phyloP scores from a whole-genome alignment of 2,113 vertebrate species.

The Dipodomys spectabilis region DNA sequence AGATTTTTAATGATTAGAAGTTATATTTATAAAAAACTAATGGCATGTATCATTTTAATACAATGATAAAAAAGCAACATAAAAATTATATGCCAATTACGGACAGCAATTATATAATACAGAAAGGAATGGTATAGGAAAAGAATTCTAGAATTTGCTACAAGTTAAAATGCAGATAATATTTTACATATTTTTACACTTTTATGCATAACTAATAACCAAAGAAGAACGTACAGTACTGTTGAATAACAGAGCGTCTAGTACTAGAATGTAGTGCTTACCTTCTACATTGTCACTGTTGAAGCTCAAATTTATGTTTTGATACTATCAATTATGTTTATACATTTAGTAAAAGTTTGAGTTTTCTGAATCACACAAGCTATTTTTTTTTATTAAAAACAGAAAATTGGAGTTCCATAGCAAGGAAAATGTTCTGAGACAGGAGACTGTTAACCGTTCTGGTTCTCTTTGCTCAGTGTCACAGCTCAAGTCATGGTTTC shows the following conservation, averaged over 20 bases:
- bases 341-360: neutral
- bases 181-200: neutral
- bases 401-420: neutral
- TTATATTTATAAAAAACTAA: neutral
- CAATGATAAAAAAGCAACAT: neutral
- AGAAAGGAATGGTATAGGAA: neutral
- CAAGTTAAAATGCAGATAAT: neutral
- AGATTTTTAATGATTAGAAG: constrained; percentile 19
- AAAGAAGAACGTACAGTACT: too few relatives aligned
- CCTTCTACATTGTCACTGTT: neutral
- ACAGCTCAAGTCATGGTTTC: neutral
- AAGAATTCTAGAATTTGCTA: neutral
- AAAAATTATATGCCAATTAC: neutral
- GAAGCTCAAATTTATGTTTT: neutral
- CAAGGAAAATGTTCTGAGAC: neutral
- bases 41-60: neutral
- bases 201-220: neutral
- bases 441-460: neutral
- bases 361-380: constrained; percentile 1
- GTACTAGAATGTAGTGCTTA: neutral
- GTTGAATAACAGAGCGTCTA: neutral
- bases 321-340: neutral
- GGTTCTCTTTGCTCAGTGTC: neutral
- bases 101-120: neutral
- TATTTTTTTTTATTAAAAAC: neutral